Evolutionary conservation across 2,888 invertebrate species (phyloP), one percentile per base, ranked within the genome.

Genomic region (Drosophila niveifrons): DNA sequence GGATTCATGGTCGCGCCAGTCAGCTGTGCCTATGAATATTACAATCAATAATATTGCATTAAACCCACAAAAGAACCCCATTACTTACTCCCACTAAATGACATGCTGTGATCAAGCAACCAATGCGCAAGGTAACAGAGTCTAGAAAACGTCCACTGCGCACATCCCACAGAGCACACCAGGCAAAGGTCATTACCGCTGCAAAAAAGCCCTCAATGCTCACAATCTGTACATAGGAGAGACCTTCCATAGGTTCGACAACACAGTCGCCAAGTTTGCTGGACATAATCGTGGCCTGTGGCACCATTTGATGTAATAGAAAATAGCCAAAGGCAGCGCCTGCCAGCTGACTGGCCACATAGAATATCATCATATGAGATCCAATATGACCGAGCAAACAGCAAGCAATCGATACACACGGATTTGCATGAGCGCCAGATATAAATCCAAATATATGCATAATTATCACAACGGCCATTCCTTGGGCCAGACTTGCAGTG

Each of bases 1-100:
- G 96, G 96, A 87, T 96, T 96, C 94, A 96, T 94, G 74, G 95
- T 94, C 10, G 94, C 94, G 0, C 95, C 95, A 0, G 96, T 96
- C 3, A 89, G 23, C n/a, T 72, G 66, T 10, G 59, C 64, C 86
- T 85, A 18, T 8, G 34, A 46, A 3, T 4, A 10, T n/a, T 2
- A 11, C 1, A 48, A 15, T 2, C 15, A n/a, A 1, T 13, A 2
- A 9, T 3, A 50, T 2, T 11, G 3, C 2, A 15, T 23, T 4
- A 3, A n/a, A 15, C 10, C 1, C 10, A 2, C 11, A 2, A 18
- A 34, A 1, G 6, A n/a, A 10, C 3, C 2, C 3, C 2, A 17
- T 8, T 23, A 73, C 81, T 72, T 65, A 86, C 85, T 43, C 86
- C 86, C 0, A 76, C 72, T 2, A 88, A 57, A 9, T 67, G 55